Evolutionary conservation across 2,888 invertebrate species (phyloP).

Genomic region (Matsumyia berberina): DNA sequence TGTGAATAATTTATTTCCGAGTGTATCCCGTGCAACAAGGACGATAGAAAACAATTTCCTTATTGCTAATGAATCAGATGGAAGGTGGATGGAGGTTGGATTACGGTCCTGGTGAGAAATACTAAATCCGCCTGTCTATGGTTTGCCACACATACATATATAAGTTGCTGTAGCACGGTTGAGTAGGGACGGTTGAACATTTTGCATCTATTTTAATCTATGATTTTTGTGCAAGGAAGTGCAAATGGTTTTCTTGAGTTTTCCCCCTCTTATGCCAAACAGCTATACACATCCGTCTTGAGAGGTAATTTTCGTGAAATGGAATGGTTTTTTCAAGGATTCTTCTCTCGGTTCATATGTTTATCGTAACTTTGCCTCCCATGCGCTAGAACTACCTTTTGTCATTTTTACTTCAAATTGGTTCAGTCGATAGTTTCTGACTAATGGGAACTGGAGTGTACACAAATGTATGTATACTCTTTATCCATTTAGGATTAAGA

Average conservation of each 20-base stretch:
- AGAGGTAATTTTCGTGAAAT: neutral
- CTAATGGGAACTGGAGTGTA: too few relatives aligned
- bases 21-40: constrained; percentile 40
- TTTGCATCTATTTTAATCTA: constrained; percentile 33
- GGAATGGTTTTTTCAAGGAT: neutral
- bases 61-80: constrained; percentile 66
- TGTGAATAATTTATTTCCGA: constrained; percentile 63
- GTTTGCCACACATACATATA: constrained; percentile 17
- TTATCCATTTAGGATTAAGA: too few relatives aligned
- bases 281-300: neutral
- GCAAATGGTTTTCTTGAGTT: constrained; percentile 8
- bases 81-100: constrained; percentile 34
- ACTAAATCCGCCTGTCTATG: constrained; percentile 47
- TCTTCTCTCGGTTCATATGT: neutral
- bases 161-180: constrained; percentile 1
- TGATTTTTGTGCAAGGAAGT: constrained; percentile 35
- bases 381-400: constrained; percentile 1
- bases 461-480: too few relatives aligned
- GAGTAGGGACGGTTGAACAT: too few relatives aligned
- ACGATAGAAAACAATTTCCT: constrained; percentile 52
- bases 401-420: neutral
- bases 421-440: neutral
- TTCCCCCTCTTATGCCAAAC: neutral
- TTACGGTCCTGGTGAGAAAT: constrained; percentile 41
- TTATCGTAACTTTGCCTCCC: neutral